phyloP scores from a whole-genome alignment of 2,888 invertebrate genomes.

The Xylota sylvarum region DNA sequence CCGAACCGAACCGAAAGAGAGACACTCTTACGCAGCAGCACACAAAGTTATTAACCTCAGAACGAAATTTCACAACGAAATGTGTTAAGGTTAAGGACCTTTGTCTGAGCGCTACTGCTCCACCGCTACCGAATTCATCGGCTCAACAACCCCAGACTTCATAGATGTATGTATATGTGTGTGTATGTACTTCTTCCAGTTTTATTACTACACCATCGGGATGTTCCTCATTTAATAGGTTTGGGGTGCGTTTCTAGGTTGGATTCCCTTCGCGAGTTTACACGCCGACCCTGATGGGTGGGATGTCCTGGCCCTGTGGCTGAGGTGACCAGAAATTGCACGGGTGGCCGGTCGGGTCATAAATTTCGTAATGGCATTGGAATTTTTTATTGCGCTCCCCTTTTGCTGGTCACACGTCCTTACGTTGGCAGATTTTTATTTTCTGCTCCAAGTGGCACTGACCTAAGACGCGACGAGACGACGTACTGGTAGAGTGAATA shows the following conservation, averaged over 20 bases:
- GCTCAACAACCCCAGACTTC: conserved; percentile 68
- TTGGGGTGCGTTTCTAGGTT: conserved; percentile 75
- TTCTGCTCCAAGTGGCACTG: conserved; percentile 73
- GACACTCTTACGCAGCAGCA: conserved; percentile 68
- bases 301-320: conserved; percentile 26
- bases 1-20: conserved; percentile 13
- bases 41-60: conserved; percentile 71
- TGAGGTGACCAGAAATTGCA: conserved; percentile 62
- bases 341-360: conserved; percentile 53
- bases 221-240: conserved; percentile 32
- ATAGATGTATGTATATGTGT: conserved; percentile 9
- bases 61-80: conserved; percentile 67
- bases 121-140: conserved; percentile 56
- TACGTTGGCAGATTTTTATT: conserved; percentile 66
- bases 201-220: conserved; percentile 67
- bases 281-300: conserved; percentile 15
- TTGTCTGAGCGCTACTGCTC: conserved; percentile 56
- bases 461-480: conserved; percentile 72
- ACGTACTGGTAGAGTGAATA: not conserved
- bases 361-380: conserved; percentile 76
- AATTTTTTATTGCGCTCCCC: conserved; percentile 70
- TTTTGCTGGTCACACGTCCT: conserved; percentile 73
- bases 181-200: conserved; percentile 60
- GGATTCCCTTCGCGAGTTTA: too few species aligned
- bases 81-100: conserved; percentile 74